Conservation (phyloP, 2,797 vertebrate genomes). For the Leptoclinus maculatus region DNA sequence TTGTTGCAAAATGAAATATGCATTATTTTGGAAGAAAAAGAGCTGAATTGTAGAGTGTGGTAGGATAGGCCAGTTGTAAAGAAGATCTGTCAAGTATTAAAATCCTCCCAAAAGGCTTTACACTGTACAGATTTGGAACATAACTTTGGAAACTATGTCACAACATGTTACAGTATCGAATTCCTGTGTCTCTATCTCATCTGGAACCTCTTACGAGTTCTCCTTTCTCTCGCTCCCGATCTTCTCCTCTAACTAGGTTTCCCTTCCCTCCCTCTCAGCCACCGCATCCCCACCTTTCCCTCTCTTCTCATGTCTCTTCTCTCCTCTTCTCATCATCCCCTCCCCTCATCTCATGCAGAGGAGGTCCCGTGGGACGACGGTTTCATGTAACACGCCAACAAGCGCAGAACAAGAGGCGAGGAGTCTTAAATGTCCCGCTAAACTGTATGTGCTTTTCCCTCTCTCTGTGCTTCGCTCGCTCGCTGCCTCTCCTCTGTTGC, state of each 20-base stretch:
- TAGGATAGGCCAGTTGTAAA: not conserved
- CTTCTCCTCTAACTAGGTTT: constrained; percentile 56
- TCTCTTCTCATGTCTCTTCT: constrained; percentile 26
- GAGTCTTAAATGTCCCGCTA: constrained; percentile 66
- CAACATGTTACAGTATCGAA: constrained; percentile 6
- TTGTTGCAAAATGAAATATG: not conserved
- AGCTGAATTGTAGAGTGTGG: not conserved
- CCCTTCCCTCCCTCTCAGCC: constrained; percentile 26
- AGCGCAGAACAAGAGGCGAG: constrained; percentile 45
- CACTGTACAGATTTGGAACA: not conserved
- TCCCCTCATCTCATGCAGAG: constrained; percentile 41
- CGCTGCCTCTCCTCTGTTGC: constrained; percentile 28
- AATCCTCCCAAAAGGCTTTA: not conserved
- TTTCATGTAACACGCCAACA: constrained; percentile 63
- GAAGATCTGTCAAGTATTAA: not conserved
- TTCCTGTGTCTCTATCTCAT: constrained; percentile 23
- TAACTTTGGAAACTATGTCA: constrained; percentile 33
- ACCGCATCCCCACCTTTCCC: constrained; percentile 18
- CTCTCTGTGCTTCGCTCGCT: constrained; percentile 29
- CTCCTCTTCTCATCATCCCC: constrained; percentile 12
- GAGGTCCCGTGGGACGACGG: constrained; percentile 55
- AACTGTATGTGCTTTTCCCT: constrained; percentile 52
- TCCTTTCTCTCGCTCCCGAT: constrained; percentile 24
- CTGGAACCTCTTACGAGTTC: constrained; percentile 22
- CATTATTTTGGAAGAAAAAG: not conserved